Conservation (phyloP, 2,113 vertebrate genomes). For the Gallinago undulata region DNA sequence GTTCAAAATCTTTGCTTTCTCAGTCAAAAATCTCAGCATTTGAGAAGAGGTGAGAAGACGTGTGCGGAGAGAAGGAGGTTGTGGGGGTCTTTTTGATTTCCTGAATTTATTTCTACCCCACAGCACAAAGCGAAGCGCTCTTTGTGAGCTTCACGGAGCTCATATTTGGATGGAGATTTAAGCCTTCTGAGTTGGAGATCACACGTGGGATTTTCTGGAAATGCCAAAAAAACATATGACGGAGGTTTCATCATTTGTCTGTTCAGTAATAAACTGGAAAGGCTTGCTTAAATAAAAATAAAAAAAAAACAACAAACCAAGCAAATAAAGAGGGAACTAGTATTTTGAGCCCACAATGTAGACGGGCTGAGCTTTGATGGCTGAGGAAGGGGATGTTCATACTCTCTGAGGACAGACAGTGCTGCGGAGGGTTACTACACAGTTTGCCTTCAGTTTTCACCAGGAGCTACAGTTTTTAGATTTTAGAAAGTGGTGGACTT, state of each 20-base stretch:
- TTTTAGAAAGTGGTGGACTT: neutral
- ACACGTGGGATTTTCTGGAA: constrained; percentile 19
- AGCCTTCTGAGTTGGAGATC: neutral
- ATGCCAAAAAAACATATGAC: neutral
- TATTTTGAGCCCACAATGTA: neutral
- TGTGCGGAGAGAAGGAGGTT: neutral
- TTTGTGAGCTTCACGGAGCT: neutral
- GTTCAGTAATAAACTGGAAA: neutral
- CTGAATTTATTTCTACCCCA: neutral
- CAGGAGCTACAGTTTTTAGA: neutral
- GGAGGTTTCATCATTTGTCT: neutral
- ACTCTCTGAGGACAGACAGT: neutral
- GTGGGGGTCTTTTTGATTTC: neutral
- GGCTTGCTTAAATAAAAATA: neutral
- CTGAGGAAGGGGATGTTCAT: neutral
- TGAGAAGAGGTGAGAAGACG: neutral
- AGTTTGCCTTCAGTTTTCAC: neutral
- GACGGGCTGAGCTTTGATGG: neutral
- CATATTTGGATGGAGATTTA: neutral
- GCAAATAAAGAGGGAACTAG: neutral
- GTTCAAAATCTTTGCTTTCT: neutral
- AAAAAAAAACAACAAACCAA: neutral
- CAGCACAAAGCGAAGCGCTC: neutral
- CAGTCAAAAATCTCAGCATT: neutral
- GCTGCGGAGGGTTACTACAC: neutral